Evolutionary conservation across 2,797 vertebrate genomes (phyloP), one percentile per base, ranked within the genome.

Genomic region (Chlorospingus flavigularis): DNA sequence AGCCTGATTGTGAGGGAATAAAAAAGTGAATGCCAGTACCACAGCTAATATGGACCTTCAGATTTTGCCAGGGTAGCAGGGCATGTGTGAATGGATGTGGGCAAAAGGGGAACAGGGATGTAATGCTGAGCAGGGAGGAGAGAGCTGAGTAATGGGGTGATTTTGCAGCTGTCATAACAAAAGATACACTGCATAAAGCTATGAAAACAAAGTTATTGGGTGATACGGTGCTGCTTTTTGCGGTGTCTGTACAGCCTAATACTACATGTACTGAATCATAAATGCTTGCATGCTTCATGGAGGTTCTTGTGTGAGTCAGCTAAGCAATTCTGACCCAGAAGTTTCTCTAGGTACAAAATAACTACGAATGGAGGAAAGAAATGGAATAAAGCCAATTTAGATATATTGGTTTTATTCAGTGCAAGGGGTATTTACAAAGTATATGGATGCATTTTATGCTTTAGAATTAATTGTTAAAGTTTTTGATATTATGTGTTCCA

Each of bases 151-250:
- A 88, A 93, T 94, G 60, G 83, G 77, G 79, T 94, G 90, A 42
- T 84, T 90, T 63, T 86, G 73, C 83, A 86, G 74, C 83, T 94
- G 90, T 94, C 77, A 86, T 86, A 93, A 90, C 79, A 94, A 65
- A 61, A 95, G 86, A 93, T 94, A 66, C 2, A 21, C 45, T 80
- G 79, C 47, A 33, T 28, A 54, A 91, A 83, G 54, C 58, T 86
- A 31, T 25, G 62, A 77, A 74, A 91, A 82, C 48, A 17, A 75
- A 86, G 42, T 66, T 61, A 53, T 18, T n/a, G 51, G 60, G 10
- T 85, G 40, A 58, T 68, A 67, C 13, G 33, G 25, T 12, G 15
- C 51, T 83, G 28, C 13, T 45, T 89, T 43, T 73, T n/a, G 28
- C 72, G 10, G 31, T n/a, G 26, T 33, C 26, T 70, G 0, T 51